Evolutionary conservation across 2,113 vertebrate genomes (phyloP).

Genomic region (Heterochromis multidens): DNA sequence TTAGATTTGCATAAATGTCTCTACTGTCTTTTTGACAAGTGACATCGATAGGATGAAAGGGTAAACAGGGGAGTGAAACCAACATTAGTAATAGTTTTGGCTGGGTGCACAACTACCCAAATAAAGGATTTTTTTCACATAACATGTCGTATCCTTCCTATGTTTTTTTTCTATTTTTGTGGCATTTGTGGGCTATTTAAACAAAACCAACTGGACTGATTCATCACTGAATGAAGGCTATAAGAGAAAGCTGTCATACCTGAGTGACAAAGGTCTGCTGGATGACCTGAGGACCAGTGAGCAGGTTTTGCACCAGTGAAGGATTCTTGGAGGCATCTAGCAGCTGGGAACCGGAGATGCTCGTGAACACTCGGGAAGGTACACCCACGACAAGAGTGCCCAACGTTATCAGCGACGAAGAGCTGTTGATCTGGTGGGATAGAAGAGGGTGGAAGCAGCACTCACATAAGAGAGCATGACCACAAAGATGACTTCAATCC

Average conservation of each 20-base stretch:
- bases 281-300: constrained; percentile 24
- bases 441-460: not conserved
- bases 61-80: not conserved
- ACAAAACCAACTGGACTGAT: not conserved
- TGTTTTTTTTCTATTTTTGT: not conserved
- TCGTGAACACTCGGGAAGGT: constrained; percentile 3
- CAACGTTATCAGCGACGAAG: not conserved
- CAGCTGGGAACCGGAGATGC: constrained; percentile 23
- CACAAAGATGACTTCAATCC: not conserved
- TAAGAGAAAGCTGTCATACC: constrained; percentile 41
- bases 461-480: not conserved
- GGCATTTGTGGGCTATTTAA: not conserved
- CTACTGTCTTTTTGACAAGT: not conserved
- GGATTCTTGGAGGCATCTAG: constrained; percentile 9
- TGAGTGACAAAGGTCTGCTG: constrained; percentile 56
- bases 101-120: not conserved
- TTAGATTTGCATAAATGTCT: not conserved
- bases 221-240: not conserved
- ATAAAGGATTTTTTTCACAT: no score
- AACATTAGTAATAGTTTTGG: not conserved
- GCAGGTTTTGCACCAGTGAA: constrained; percentile 36
- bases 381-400: constrained; percentile 68
- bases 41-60: not conserved
- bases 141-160: no score
- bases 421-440: constrained; percentile 46